A percentile compares a stretch with the other conserved stretches of the same genome.
These are phyloP conservation scores for Tenebrosternarchus preto DNA, from an alignment of 2,113 vertebrate species.

Conservation along the genomic window DNA sequence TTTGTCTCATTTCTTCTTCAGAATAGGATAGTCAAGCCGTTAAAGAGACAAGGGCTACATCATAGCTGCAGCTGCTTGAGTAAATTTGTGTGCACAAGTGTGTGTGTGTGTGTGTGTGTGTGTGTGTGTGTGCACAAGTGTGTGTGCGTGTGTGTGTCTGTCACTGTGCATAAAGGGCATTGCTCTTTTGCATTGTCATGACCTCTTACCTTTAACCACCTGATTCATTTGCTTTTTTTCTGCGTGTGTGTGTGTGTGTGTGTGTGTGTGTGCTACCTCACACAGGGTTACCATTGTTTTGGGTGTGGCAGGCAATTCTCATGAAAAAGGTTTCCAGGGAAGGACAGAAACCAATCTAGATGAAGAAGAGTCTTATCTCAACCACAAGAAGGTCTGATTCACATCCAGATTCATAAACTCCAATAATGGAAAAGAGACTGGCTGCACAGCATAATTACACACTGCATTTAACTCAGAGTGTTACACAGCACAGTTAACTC, in stretches of 20 bases:
- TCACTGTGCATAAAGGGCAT: no score
- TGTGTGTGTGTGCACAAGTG: neutral
- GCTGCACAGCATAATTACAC: neutral
- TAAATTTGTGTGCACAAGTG: no score
- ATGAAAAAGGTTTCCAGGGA: conserved; percentile 72
- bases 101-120: no score
- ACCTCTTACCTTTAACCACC: no score
- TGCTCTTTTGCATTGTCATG: no score
- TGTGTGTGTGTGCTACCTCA: neutral
- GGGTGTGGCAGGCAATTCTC: conserved; percentile 65
- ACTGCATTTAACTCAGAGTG: no score
- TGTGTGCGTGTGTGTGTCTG: neutral
- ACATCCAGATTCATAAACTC: neutral
- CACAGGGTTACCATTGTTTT: conserved; percentile 58
- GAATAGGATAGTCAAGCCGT: conserved; percentile 7
- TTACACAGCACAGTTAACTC: no score
- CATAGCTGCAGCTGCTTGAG: no score
- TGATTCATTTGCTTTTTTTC: neutral
- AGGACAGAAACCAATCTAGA: conserved; percentile 69
- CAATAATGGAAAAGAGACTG: neutral
- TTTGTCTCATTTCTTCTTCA: neutral
- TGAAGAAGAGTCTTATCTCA: conserved; percentile 81
- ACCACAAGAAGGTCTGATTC: conserved; percentile 83
- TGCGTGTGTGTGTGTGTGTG: neutral
- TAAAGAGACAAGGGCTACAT: neutral